Percentiles rank a stretch among this genome's conserved stretches.
These are phyloP conservation scores for Achatina immaculata DNA, from an alignment of 1,140 invertebrate species.

Conservation along the genomic window DNA sequence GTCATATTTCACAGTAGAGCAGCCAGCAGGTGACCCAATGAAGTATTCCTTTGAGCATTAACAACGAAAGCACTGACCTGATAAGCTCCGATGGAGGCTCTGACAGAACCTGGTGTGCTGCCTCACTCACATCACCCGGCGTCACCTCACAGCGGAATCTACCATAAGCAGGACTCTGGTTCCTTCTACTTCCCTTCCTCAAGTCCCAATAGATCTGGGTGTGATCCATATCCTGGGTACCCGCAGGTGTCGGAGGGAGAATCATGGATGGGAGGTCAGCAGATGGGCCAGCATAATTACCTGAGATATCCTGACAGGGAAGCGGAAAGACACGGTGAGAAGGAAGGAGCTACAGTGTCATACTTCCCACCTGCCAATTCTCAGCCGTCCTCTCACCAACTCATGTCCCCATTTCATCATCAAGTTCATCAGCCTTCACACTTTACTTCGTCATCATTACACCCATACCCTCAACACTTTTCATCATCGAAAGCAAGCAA, in stretches of 20 bases:
- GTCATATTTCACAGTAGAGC: too few species aligned
- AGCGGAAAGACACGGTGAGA: neutral
- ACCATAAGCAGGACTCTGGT: neutral
- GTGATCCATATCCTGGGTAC: neutral
- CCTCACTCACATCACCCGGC: neutral
- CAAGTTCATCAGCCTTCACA: neutral
- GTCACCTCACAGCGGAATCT: neutral
- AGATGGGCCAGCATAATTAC: neutral
- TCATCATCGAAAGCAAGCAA: neutral
- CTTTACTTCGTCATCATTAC: neutral
- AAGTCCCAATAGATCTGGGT: neutral
- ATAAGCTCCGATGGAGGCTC: neutral
- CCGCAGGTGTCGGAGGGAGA: neutral
- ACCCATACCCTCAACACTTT: neutral
- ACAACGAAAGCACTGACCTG: neutral
- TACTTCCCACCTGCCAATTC: neutral
- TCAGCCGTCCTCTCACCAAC: neutral
- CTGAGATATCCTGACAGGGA: neutral
- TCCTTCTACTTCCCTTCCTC: neutral
- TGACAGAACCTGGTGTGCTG: conserved; percentile 11
- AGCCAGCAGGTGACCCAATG: too few species aligned
- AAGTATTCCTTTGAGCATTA: too few species aligned
- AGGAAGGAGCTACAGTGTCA: neutral
- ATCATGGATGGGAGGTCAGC: neutral
- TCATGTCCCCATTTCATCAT: neutral